Base-by-base conservation (phyloP, 1,140 invertebrate species). In the Drosophila pectinifera region DNA sequence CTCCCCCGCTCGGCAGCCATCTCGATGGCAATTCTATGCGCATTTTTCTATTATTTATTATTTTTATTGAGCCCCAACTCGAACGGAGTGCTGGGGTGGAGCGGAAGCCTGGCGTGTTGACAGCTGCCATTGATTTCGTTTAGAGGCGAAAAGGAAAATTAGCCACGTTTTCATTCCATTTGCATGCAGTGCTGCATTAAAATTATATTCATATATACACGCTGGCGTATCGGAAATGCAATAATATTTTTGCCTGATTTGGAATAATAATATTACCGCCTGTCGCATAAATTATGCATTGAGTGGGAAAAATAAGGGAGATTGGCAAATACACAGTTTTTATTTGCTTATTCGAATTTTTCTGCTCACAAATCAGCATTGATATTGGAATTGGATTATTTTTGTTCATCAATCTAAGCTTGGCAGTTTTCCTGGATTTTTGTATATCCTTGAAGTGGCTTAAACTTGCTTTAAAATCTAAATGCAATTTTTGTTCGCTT, bases 31-130 rank as follows among this genome's bases (percentile, higher is more conserved):
- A 74, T 89, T 65, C 84, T 79, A 89, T 86, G 84, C 83, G 83
- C 76, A 83, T 89, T 88, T 83, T 89, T 88, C 67, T 77, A 88
- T 88, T 88, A 88, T 88, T 88, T 88, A 89, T 88, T 80, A 80
- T 88, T 83, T 70, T 69, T 62, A 85, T 83, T 48, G 67, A 68
- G 68, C 55, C 43, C n/a, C 45, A n/a, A 7, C 24, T 18, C 31
- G 54, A n/a, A 24, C 20, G 41, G 39, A 26, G 26, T 14, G 48
- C 18, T 42, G 13, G 24, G 22, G 36, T 56, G 28, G 22, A 16
- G 42, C 18, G 48, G 36, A 36, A 16, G 41, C 62, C 16, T 51
- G 20, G 38, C 73, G 78, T 62, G 84, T 63, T 73, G 79, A 84
- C 76, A 83, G 84, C 76, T 77, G 84, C 48, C 84, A 88, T 80